phyloP scores from a whole-genome alignment of 2,797 vertebrate genomes.

The Limnodromus scolopaceus region DNA sequence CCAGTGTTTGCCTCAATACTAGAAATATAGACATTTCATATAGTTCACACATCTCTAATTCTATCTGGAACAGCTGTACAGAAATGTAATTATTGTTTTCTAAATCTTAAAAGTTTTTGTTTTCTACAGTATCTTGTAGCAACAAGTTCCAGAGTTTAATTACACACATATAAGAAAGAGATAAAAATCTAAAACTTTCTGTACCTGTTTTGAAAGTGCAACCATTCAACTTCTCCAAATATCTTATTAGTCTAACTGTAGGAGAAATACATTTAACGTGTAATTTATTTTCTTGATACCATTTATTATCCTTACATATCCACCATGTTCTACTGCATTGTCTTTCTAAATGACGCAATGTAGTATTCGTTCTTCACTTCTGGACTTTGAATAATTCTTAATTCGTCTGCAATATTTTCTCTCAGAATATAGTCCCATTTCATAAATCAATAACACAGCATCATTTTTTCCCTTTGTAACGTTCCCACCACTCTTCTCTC shows the following conservation, averaged over 20 bases:
- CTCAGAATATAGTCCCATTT: background rate
- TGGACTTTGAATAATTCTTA: background rate
- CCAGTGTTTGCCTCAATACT: background rate
- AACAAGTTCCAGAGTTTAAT: background rate
- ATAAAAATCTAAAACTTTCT: background rate
- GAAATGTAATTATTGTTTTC: background rate
- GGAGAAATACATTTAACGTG: background rate
- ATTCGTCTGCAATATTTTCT: background rate
- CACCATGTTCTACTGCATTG: background rate
- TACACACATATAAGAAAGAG: background rate
- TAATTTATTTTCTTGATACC: background rate
- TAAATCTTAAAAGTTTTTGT: background rate
- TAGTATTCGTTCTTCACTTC: background rate
- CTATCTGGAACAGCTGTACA: background rate
- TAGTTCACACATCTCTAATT: background rate
- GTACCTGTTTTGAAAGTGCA: background rate
- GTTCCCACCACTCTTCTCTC: background rate
- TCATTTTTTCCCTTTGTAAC: background rate
- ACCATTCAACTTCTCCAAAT: background rate
- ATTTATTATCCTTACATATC: background rate
- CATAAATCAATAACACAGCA: background rate
- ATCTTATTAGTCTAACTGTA: background rate
- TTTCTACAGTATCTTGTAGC: background rate
- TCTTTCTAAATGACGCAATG: background rate
- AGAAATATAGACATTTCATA: background rate